Conservation (phyloP, 2,888 invertebrate species). For the Crematogaster levior region DNA sequence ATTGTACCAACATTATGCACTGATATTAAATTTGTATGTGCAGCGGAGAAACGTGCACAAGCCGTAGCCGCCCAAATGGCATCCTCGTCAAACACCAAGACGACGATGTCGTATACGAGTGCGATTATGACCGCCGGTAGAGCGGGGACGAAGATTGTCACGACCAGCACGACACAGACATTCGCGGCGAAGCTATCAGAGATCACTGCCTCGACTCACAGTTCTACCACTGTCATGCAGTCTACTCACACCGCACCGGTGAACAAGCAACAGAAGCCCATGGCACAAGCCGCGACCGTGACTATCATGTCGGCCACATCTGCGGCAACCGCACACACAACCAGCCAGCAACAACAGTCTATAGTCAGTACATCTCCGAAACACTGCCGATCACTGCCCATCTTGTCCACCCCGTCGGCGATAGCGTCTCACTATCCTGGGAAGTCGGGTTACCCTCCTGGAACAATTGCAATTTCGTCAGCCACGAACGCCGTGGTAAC, state of each 20-base stretch:
- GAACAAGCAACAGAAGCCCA: constrained; percentile 75
- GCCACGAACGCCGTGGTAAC: constrained; percentile 65
- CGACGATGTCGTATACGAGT: constrained; percentile 88
- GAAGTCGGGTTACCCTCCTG: constrained; percentile 78
- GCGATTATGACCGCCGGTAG: constrained; percentile 87
- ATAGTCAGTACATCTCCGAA: constrained; percentile 82
- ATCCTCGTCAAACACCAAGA: constrained; percentile 86
- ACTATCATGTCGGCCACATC: constrained; percentile 79
- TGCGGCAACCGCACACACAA: constrained; percentile 77
- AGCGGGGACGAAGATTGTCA: constrained; percentile 84
- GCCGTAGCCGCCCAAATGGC: constrained; percentile 84
- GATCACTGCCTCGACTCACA: constrained; percentile 84
- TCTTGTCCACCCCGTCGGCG: constrained; percentile 79
- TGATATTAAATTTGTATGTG: background rate
- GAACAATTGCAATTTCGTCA: constrained; percentile 78
- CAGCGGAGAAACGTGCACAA: constrained; percentile 86
- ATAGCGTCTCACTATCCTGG: constrained; percentile 78
- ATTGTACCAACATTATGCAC: background rate
- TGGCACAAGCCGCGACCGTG: constrained; percentile 77
- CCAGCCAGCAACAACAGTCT: constrained; percentile 68
- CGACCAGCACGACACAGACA: constrained; percentile 89
- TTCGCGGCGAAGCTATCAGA: constrained; percentile 92
- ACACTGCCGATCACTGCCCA: constrained; percentile 84
- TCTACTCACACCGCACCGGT: constrained; percentile 74
- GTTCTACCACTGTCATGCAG: constrained; percentile 77